These are phyloP conservation scores for Agelastica alni DNA, from an alignment of 2,888 invertebrate genomes.

Conservation along the genomic window DNA sequence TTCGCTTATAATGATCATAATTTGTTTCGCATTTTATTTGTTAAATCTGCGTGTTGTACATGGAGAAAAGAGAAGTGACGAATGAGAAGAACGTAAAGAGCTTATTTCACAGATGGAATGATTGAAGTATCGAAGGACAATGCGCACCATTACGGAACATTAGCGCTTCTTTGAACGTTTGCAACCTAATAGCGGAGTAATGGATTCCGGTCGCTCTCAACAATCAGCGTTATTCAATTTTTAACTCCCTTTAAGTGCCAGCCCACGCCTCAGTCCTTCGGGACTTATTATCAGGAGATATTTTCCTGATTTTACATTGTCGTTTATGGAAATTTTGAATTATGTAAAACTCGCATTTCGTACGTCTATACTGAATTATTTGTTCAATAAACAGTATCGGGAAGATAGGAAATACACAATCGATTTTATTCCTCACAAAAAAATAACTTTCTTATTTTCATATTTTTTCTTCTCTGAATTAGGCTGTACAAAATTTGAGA, in stretches of 20 bases:
- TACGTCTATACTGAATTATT: too few species aligned
- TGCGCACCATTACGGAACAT: constrained; percentile 54
- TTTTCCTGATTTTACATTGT: constrained; percentile 18
- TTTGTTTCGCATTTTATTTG: constrained; percentile 30
- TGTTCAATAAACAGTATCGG: too few species aligned
- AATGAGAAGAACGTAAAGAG: constrained; percentile 45
- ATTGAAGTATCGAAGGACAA: constrained; percentile 54
- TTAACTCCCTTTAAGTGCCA: constrained; percentile 48
- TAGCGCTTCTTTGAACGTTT: constrained; percentile 55
- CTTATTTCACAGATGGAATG: constrained; percentile 52
- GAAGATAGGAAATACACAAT: too few species aligned
- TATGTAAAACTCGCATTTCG: too few species aligned
- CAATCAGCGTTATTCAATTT: constrained; percentile 55
- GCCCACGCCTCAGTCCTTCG: constrained; percentile 27
- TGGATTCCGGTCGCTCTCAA: constrained; percentile 54
- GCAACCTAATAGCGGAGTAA: constrained; percentile 54
- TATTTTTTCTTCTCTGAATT: too few species aligned
- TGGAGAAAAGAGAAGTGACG: constrained; percentile 32
- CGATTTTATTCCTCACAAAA: too few species aligned
- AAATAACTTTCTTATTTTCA: too few species aligned
- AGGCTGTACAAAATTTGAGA: too few species aligned
- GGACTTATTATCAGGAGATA: constrained; percentile 16
- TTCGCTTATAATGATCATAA: constrained; percentile 9
- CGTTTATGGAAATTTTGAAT: constrained; percentile 24
- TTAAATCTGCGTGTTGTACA: constrained; percentile 26